Base-by-base conservation (phyloP, 2,888 invertebrate genomes). In the Fragum fragum region DNA sequence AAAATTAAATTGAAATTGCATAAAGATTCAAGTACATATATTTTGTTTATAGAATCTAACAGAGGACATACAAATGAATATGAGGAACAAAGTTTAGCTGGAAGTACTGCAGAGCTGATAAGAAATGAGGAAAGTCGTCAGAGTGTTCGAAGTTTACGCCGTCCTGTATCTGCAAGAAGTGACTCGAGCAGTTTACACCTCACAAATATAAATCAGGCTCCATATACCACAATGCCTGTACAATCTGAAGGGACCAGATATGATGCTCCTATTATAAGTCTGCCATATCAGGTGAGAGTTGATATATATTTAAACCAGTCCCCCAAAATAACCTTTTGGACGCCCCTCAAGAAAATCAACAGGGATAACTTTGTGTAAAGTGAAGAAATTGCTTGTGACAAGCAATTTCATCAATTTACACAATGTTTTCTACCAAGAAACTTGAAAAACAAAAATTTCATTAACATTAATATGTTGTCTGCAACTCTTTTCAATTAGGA, bases 61-160 rank as follows among this genome's bases (percentile, higher is more conserved):
- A 47, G 42, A 73, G 73, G 42, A 26, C n/a, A 28, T 11, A 23
- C 53, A 11, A 71, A 53, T 36, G 55, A 71, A 23, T 71, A 71
- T 55, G 92, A 91, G 55, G 90, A 88, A 7, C 87, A 88, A 71
- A 92, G 92, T 81, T 39, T 91, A 21, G 83, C 90, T 36, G 92
- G 90, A 28, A 92, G 92, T 70, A 91, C 90, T 0, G 85, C 87
- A 1, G 90, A 87, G 21, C 89, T 92, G 9, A 84, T 92, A 26
- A 81, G 87, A 21, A 80, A 76, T 55, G 80, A 82, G 28, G 63
- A 74, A 66, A 72, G 61, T 6, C 55, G 59, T 21, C 21, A 42
- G 1, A 59, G 73, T 29, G 9, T 36, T 42, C 66, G 66, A 21
- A 66, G 66, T 66, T 42, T 66, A 42, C 42, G 39, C 16, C 18